A percentile compares a stretch with the other conserved stretches of the same genome.
phyloP scores from a whole-genome alignment of 2,888 invertebrate species.

The Amphipoea oculea region DNA sequence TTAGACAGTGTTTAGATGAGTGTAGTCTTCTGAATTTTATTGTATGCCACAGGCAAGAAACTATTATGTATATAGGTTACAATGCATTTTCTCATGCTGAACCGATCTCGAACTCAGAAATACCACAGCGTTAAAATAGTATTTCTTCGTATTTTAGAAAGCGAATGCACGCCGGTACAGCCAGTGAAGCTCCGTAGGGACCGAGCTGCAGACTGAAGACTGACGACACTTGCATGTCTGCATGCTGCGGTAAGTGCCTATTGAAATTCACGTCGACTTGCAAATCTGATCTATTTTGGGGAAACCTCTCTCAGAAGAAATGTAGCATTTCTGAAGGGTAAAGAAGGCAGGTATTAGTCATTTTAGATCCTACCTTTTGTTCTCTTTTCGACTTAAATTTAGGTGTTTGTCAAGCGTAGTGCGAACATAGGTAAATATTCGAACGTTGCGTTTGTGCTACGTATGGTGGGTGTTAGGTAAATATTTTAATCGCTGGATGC shows the following conservation, averaged over 20 bases:
- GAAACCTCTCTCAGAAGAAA: not conserved
- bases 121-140: constrained; percentile 1
- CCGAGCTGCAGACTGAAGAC: not conserved
- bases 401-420: not conserved
- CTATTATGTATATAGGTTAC: not conserved
- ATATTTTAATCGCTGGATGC: not conserved
- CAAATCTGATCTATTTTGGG: constrained; percentile 23
- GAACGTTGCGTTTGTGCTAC: not conserved
- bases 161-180: constrained; percentile 21
- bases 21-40: not conserved
- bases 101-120: not conserved
- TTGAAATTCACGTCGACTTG: constrained; percentile 32
- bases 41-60: not conserved
- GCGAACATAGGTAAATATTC: not conserved
- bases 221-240: constrained; percentile 22
- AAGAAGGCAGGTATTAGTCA: not conserved
- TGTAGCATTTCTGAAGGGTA: not conserved
- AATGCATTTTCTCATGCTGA: too few relatives aligned
- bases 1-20: not conserved
- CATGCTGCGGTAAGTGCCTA: constrained; percentile 27
- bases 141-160: constrained; percentile 11
- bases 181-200: constrained; percentile 30
- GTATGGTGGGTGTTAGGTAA: not conserved
- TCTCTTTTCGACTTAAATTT: not conserved
- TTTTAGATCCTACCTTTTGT: too few relatives aligned